These are phyloP conservation scores for Cyaniris semiargus DNA, from an alignment of 2,888 invertebrate genomes.

Conservation along the genomic window DNA sequence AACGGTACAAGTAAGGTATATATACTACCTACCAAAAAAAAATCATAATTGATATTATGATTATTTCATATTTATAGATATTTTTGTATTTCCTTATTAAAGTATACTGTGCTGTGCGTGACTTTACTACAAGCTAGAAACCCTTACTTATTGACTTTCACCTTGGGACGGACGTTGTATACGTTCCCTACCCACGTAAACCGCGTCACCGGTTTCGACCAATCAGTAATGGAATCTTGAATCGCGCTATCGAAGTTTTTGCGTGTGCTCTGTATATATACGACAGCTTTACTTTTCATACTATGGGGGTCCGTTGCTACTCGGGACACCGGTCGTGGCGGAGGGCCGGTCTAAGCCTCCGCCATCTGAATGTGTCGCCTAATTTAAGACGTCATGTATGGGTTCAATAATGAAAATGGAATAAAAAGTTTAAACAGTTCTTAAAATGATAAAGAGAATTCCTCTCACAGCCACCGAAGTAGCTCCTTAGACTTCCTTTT, in stretches of 20 bases:
- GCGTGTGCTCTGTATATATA: slow-evolving; percentile 44
- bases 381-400: slow-evolving; percentile 50
- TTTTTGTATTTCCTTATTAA: too few relatives aligned
- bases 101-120: too few relatives aligned
- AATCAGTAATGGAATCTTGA: slow-evolving; percentile 50
- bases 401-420: slow-evolving; percentile 52
- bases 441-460: slow-evolving; percentile 52
- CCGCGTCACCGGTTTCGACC: slow-evolving; percentile 43
- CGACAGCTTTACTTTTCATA: accelerated
- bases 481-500: slow-evolving; percentile 57
- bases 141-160: slow-evolving; percentile 10
- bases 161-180: slow-evolving; percentile 22
- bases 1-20: too few relatives aligned
- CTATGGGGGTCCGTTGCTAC: slow-evolving; percentile 58
- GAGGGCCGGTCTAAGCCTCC: slow-evolving; percentile 55
- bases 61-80: too few relatives aligned
- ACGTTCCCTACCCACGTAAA: slow-evolving; percentile 32
- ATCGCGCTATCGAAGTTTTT: slow-evolving; percentile 61
- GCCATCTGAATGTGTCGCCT: slow-evolving; percentile 56
- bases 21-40: too few relatives aligned
- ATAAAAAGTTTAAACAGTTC: slow-evolving; percentile 48
- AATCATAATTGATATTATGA: too few relatives aligned
- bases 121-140: background rate
- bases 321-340: slow-evolving; percentile 54
- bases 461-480: slow-evolving; percentile 54